These are phyloP conservation scores for Eonycteris spelaea DNA, from an alignment of 2,113 vertebrate species.

Conservation along the genomic window DNA sequence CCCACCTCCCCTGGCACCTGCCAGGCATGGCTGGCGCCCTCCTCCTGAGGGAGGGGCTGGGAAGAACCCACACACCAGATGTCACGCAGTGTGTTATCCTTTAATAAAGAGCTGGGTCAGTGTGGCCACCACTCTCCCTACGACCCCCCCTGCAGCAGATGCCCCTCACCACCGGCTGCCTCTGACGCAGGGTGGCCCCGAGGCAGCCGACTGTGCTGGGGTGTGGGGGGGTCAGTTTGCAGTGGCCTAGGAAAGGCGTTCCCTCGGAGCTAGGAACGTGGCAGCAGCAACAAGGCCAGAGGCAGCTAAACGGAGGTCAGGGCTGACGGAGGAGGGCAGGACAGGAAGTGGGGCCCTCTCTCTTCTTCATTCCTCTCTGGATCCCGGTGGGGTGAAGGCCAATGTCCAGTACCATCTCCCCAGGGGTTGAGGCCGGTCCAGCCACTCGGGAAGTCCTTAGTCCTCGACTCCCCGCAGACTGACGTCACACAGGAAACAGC, in stretches of 20 bases:
- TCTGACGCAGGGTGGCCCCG: neutral
- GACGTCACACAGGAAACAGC: neutral
- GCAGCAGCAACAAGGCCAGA: constrained; percentile 58
- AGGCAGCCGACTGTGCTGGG: neutral
- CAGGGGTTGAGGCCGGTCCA: neutral
- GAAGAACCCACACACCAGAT: neutral
- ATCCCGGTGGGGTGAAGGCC: neutral
- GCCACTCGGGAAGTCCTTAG: constrained; percentile 3
- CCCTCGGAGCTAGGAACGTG: constrained; percentile 25
- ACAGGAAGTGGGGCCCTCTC: neutral
- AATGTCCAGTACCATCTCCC: constrained; percentile 11
- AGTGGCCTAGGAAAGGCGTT: neutral
- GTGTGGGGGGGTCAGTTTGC: neutral
- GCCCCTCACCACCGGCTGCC: neutral
- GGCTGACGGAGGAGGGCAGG: neutral
- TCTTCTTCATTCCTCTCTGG: constrained; percentile 9
- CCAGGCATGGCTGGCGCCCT: neutral
- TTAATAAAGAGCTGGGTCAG: constrained; percentile 57
- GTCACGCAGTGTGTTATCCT: constrained; percentile 48
- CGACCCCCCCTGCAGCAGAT: neutral
- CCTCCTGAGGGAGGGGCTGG: neutral
- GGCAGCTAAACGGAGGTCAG: constrained; percentile 42
- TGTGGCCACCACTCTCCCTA: neutral
- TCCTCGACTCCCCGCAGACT: neutral
- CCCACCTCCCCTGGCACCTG: neutral